Conservation (phyloP, 1,140 invertebrate species). For the Lucilia cuprina region DNA sequence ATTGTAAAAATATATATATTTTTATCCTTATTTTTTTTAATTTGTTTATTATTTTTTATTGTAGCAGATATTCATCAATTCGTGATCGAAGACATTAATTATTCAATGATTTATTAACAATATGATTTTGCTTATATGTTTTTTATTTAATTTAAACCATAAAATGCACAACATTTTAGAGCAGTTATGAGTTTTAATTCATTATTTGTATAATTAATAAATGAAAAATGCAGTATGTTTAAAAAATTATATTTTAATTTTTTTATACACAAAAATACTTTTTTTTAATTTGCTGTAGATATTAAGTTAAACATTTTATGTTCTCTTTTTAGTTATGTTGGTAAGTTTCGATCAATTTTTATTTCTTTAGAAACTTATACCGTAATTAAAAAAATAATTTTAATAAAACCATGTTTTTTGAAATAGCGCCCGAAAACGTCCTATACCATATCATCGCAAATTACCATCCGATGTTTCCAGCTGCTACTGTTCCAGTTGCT, state of each 20-base stretch:
- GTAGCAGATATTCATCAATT: slow-evolving; percentile 60
- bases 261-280: neutral
- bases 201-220: slow-evolving; percentile 3
- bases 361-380: slow-evolving; percentile 9
- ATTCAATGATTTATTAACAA: neutral
- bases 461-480: slow-evolving; percentile 77
- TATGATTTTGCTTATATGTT: neutral
- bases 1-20: neutral
- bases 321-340: slow-evolving; percentile 22
- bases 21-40: slow-evolving; percentile 2
- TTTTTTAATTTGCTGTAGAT: slow-evolving; percentile 23
- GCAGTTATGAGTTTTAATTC: neutral
- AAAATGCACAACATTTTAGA: neutral
- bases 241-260: neutral
- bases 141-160: neutral
- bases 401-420: slow-evolving; percentile 23
- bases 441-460: slow-evolving; percentile 86
- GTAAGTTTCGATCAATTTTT: slow-evolving; percentile 35
- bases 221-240: neutral
- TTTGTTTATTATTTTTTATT: slow-evolving; percentile 38
- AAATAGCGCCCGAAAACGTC: slow-evolving; percentile 86
- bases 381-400: neutral
- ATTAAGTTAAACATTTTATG: slow-evolving; percentile 23
- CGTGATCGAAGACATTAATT: slow-evolving; percentile 49
- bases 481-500: slow-evolving; percentile 70